Evolutionary conservation across 2,113 vertebrate genomes (phyloP), one percentile per base, ranked within the genome.

Genomic region (Oophaga pumilio): DNA sequence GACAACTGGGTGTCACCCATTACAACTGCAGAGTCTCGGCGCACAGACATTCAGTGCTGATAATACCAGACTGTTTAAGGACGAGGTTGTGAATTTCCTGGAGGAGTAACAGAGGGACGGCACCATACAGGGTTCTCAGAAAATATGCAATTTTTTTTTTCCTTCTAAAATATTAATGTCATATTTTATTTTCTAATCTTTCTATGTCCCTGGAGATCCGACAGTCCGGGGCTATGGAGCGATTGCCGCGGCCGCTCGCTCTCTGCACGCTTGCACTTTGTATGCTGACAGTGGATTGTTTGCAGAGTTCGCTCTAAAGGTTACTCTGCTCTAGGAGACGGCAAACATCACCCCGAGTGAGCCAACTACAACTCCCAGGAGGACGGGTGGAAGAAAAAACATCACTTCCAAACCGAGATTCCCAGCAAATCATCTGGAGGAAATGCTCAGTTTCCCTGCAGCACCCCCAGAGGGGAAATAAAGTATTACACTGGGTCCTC

Each of bases 221-320:
- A 24, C 20, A 10, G 22, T 43, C 33, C 3, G 33, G 33, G 33
- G 33, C 33, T 43, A 43, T 43, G 33, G 3, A 43, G 33, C 5
- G 1, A 10, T 24, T 24, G 14, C 66, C 7, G 43, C 15, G 7
- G 5, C 14, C 1, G 28, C 69, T 73, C 83, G 57, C 71, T 59
- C 68, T 74, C 52, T 80, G 57, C 0, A 77, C 81, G 7, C 57
- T 83, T 50, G 80, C 0, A 2, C 84, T 89, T 82, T 78, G 85
- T 86, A 64, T 22, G 14, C 78, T 78, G 26, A 76, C 60, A n/a
- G 69, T 86, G 14, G 53, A 80, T 26, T 79, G 4, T 79, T 69
- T 80, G 22, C 2, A 43, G 22, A 64, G 57, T 64, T 8, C 26
- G 17, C 1, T 69, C 68, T 15, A 73, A 73, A 73, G 28, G 69